Base-by-base conservation (phyloP, 2,888 invertebrate species). In the Tenthredo mesomela region DNA sequence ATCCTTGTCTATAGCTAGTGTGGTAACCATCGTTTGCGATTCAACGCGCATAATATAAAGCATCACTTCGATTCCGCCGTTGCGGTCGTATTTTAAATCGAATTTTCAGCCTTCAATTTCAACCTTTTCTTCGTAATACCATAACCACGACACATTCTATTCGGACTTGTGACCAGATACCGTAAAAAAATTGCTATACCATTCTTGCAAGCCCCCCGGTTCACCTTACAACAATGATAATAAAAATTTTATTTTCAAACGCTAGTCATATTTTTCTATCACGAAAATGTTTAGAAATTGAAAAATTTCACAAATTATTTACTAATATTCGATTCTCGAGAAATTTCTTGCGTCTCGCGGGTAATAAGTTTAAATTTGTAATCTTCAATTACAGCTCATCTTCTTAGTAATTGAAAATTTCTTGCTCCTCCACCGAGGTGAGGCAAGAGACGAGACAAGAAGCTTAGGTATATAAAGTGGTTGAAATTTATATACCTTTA, bases 61-160 rank as follows among this genome's bases (percentile, higher is more conserved):
- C 73, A 73, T 73, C 73, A 29, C 40, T 73, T 43, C 73, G 29
- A 73, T 25, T 43, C 25, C 25, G 10, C 61, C 9, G 4, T 10
- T 6, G 18, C n/a, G 40, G 21, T 73, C 73, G 73, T 43, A 73
- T 73, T 73, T 73, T 43, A 50, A 77, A 50, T 77, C 77, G 77
- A 77, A 77, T 77, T 77, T 29, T 9, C 77, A 77, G 18, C 77
- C 77, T 77, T 54, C 54, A 40, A 50, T 50, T 77, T 29, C 50
- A 73, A 40, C 77, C 77, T 50, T 77, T 77, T 77, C 47, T 50
- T 33, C 50, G 33, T 54, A 77, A 77, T 77, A 77, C 54, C 77
- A 77, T 77, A 77, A 77, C 77, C 77, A 33, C 54, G 54, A 77
- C 50, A 77, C 77, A 54, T 73, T 25, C 77, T n/a, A n/a, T n/a